These are phyloP conservation scores for Drosophila meridionalis DNA, from an alignment of 2,888 invertebrate genomes.

Conservation along the genomic window DNA sequence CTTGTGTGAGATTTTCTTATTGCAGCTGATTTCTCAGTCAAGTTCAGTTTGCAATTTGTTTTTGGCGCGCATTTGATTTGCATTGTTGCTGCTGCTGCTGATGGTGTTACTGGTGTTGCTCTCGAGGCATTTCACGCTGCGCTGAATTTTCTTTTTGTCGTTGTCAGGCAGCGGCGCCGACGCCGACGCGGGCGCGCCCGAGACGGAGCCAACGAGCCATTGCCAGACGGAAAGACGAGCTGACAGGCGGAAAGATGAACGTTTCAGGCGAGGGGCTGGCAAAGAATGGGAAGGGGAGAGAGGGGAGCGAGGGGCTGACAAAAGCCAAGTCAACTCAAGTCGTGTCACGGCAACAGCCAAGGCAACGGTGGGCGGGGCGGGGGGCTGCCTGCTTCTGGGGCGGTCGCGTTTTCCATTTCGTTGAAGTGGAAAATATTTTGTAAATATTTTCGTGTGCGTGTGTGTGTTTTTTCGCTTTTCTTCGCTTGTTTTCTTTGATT, in stretches of 20 bases:
- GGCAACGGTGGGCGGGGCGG: not conserved
- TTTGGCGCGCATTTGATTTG: slow-evolving; percentile 71
- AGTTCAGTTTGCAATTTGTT: slow-evolving; percentile 83
- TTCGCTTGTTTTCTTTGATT: slow-evolving; percentile 44
- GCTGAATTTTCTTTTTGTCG: slow-evolving; percentile 66
- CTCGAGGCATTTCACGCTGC: slow-evolving; percentile 73
- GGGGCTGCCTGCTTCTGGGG: slow-evolving; percentile 61
- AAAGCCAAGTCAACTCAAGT: slow-evolving; percentile 77
- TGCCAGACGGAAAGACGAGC: slow-evolving; percentile 63
- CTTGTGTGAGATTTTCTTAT: slow-evolving; percentile 42
- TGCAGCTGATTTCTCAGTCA: slow-evolving; percentile 79
- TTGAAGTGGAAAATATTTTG: slow-evolving; percentile 82
- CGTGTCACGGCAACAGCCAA: slow-evolving; percentile 40
- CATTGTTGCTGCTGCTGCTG: slow-evolving; percentile 49
- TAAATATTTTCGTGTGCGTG: slow-evolving; percentile 75
- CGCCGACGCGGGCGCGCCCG: slow-evolving; percentile 56
- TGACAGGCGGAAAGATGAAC: slow-evolving; percentile 38
- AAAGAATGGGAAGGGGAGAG: not conserved
- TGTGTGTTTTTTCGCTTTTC: slow-evolving; percentile 39
- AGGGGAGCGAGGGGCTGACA: slow-evolving; percentile 54
- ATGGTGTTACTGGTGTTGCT: slow-evolving; percentile 35
- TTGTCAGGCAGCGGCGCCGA: slow-evolving; percentile 66
- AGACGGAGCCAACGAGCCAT: slow-evolving; percentile 74
- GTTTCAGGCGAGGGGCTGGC: slow-evolving; percentile 4
- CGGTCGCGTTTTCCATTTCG: slow-evolving; percentile 80